phyloP scores from a whole-genome alignment of 2,113 vertebrate genomes.

The Hippocampus mohnikei region DNA sequence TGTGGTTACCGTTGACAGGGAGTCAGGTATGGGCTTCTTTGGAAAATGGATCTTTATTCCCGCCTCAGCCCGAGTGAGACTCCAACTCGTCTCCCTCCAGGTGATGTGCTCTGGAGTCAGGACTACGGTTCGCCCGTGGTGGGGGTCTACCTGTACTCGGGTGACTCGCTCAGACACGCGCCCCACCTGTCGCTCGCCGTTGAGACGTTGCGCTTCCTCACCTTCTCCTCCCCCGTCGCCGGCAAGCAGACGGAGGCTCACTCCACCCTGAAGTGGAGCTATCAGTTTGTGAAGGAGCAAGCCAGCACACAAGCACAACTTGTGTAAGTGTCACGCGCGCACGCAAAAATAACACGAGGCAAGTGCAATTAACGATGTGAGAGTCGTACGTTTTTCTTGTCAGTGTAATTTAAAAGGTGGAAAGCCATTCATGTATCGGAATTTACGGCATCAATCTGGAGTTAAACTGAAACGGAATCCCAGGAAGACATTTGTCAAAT shows the following conservation, averaged over 20 bases:
- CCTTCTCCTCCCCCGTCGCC: constrained; percentile 76
- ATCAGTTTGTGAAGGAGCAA: constrained; percentile 76
- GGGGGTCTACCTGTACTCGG: constrained; percentile 86
- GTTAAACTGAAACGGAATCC: too few species aligned
- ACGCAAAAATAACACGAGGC: not conserved
- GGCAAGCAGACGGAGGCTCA: constrained; percentile 58
- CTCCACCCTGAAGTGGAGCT: constrained; percentile 81
- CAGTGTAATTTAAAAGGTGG: too few species aligned
- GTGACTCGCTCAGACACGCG: constrained; percentile 82
- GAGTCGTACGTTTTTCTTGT: too few species aligned
- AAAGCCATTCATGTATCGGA: too few species aligned
- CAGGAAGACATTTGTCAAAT: too few species aligned
- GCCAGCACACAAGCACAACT: constrained; percentile 80
- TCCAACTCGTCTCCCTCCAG: constrained; percentile 23
- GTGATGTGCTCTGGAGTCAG: constrained; percentile 88
- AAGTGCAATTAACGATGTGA: not conserved
- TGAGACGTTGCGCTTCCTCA: constrained; percentile 91
- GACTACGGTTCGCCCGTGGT: constrained; percentile 88
- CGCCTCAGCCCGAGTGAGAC: not conserved
- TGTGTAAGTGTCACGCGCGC: constrained; percentile 72
- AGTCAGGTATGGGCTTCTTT: constrained; percentile 62
- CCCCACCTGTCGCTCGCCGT: constrained; percentile 87
- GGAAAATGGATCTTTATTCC: not conserved
- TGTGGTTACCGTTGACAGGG: constrained; percentile 88
- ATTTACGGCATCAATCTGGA: too few species aligned